Evolutionary conservation across 2,888 invertebrate genomes (phyloP).

Genomic region (Hydrotaea diabolus): DNA sequence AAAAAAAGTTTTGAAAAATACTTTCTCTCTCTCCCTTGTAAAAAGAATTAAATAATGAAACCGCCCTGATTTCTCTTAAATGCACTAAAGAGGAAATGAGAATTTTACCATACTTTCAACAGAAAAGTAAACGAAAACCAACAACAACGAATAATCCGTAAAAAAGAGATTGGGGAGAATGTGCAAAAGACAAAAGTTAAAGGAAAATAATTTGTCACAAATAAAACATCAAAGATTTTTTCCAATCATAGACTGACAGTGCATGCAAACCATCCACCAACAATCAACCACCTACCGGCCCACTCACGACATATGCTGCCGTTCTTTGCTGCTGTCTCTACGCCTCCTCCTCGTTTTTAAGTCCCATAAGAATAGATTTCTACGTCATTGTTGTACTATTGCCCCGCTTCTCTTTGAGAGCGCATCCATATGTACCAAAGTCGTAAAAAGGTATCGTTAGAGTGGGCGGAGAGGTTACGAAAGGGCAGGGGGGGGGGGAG

Average conservation of each 20-base stretch:
- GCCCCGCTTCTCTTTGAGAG: not conserved
- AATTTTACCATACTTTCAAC: not conserved
- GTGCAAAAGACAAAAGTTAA: conserved; percentile 21
- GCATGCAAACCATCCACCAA: not conserved
- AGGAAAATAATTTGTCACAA: conserved; percentile 56
- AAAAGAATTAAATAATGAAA: not conserved
- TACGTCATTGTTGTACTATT: not conserved
- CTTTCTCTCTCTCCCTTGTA: too few species aligned
- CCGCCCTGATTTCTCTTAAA: not conserved
- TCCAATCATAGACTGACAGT: conserved; percentile 43
- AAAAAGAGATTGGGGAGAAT: not conserved
- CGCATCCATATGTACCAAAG: not conserved
- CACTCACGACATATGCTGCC: conserved; percentile 13
- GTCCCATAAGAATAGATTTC: not conserved
- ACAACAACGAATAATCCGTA: not conserved
- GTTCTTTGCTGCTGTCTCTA: not conserved
- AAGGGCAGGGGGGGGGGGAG: not conserved
- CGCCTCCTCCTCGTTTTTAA: not conserved
- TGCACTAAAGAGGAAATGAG: not conserved
- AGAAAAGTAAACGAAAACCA: not conserved
- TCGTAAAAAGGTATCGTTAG: not conserved
- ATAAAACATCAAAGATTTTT: conserved; percentile 53
- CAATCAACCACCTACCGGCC: too few species aligned
- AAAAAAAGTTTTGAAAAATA: not conserved
- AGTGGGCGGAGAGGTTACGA: too few species aligned